Conservation (phyloP, 1,140 invertebrate genomes). For the Drosophila navojoa region DNA sequence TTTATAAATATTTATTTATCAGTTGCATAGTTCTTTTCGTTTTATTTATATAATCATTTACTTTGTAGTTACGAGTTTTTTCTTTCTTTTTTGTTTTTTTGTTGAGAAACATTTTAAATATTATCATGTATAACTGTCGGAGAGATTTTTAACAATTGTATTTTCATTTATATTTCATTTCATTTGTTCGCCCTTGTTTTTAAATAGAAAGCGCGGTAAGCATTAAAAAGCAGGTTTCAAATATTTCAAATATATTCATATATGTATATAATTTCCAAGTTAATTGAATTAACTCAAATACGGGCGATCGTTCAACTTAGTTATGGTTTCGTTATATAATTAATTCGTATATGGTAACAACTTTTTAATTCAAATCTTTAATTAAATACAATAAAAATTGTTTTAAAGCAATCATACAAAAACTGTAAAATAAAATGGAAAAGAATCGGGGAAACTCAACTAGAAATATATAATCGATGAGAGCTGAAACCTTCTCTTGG, state of each 20-base stretch:
- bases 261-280: constrained; percentile 47
- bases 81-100: background rate
- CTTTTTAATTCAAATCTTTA: constrained; percentile 59
- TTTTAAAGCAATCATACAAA: too few species aligned
- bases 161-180: constrained; percentile 31
- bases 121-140: constrained; percentile 57
- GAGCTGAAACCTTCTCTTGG: constrained; percentile 64
- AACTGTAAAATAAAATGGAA: background rate
- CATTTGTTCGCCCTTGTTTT: constrained; percentile 23
- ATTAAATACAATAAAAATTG: constrained; percentile 3
- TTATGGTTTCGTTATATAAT: constrained; percentile 40
- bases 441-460: background rate
- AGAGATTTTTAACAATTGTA: constrained; percentile 56
- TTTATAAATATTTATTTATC: constrained; percentile 40
- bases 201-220: constrained; percentile 38
- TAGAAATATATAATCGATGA: background rate
- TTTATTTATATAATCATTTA: constrained; percentile 33
- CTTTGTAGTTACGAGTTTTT: constrained; percentile 38
- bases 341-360: constrained; percentile 61
- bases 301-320: constrained; percentile 61
- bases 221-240: constrained; percentile 43
- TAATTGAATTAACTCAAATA: constrained; percentile 74
- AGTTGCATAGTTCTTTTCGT: constrained; percentile 57
- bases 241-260: background rate
- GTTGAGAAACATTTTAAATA: constrained; percentile 68